A percentile compares a stretch with the other conserved stretches of the same genome.
Conservation (phyloP, 2,797 vertebrate species). For the Cottoperca gobio region DNA sequence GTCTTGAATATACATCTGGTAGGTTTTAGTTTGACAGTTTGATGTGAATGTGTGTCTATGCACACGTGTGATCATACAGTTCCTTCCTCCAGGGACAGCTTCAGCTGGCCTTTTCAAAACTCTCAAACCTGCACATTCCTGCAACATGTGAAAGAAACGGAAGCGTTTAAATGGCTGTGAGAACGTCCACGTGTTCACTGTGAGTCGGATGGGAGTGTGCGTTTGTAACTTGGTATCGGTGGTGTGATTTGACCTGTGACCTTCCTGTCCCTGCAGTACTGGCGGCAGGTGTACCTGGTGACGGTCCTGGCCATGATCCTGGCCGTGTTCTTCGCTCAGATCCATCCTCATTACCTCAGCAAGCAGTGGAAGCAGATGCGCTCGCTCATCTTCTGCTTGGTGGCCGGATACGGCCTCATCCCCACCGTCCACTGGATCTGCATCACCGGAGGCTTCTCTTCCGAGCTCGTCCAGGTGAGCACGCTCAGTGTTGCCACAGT, state of each 20-base stretch:
- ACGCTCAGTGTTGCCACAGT: accelerated
- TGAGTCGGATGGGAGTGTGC: background rate
- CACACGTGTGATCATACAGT: too few species aligned
- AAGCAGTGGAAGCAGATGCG: slow-evolving; percentile 94
- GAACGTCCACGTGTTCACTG: background rate
- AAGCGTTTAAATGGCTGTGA: background rate
- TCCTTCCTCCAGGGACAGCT: too few species aligned
- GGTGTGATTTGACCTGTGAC: background rate
- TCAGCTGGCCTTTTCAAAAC: background rate
- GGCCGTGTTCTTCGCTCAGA: slow-evolving; percentile 96
- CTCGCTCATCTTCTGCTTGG: slow-evolving; percentile 91
- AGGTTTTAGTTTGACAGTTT: too few species aligned
- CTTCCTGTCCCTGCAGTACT: slow-evolving; percentile 85
- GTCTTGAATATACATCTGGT: too few species aligned
- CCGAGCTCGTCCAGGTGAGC: slow-evolving; percentile 92
- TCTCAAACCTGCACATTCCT: background rate
- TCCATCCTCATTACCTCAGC: slow-evolving; percentile 94
- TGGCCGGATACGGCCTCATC: slow-evolving; percentile 92
- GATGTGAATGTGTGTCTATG: too few species aligned
- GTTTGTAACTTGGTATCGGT: background rate
- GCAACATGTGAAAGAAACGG: background rate
- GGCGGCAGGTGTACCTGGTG: slow-evolving; percentile 96
- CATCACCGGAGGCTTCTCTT: slow-evolving; percentile 90
- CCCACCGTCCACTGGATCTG: slow-evolving; percentile 96
- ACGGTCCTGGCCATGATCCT: slow-evolving; percentile 95